Conservation (phyloP, 2,888 invertebrate genomes). For the Lochmaea capreae region DNA sequence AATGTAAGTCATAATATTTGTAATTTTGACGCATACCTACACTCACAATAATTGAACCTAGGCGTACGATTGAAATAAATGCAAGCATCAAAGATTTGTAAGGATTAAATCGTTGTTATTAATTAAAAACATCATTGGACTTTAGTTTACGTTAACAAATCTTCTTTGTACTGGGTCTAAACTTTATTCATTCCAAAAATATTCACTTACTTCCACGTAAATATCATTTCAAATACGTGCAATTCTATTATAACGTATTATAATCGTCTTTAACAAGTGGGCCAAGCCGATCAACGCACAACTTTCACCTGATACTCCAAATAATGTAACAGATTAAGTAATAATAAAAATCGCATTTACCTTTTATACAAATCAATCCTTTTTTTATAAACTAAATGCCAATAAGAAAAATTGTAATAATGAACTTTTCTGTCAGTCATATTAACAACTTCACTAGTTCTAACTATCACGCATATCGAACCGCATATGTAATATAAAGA, state of each 20-base stretch:
- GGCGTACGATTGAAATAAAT: too few species aligned
- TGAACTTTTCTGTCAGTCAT: not conserved
- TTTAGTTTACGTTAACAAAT: too few species aligned
- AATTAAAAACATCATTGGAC: too few species aligned
- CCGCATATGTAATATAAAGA: not conserved
- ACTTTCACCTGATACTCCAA: not conserved
- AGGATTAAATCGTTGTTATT: too few species aligned
- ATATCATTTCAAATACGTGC: not conserved
- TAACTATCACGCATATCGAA: not conserved
- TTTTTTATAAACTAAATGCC: not conserved
- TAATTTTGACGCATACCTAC: too few species aligned
- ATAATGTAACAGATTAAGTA: not conserved
- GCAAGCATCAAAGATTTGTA: too few species aligned
- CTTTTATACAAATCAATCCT: conserved; percentile 1
- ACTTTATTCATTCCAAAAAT: too few species aligned
- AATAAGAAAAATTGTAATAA: not conserved
- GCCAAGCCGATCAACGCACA: not conserved
- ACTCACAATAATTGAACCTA: too few species aligned
- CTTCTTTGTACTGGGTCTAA: too few species aligned
- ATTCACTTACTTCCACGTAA: not conserved
- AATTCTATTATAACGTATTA: not conserved
- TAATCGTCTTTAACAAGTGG: not conserved
- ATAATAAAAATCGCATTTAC: not conserved
- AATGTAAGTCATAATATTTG: too few species aligned
- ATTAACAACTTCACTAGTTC: not conserved